phyloP scores from a whole-genome alignment of 1,140 invertebrate species.

The Paramacrobiotus metropolitanus region DNA sequence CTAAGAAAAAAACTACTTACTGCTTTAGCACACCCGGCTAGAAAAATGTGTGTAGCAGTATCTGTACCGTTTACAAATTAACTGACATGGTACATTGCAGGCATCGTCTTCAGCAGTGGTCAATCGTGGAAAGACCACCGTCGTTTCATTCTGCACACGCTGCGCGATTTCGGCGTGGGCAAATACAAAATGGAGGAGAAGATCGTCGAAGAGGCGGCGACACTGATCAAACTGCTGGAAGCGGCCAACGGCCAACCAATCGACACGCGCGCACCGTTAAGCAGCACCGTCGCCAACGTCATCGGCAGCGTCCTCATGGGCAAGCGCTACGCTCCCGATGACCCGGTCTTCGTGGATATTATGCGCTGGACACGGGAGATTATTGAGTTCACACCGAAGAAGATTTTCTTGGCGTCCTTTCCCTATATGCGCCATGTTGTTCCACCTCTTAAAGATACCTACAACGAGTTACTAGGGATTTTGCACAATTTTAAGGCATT shows the following conservation, averaged over 20 bases:
- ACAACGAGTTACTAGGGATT: no score
- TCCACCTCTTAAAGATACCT: not conserved
- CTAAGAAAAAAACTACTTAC: no score
- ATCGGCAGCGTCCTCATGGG: not conserved
- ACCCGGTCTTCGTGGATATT: slow-evolving; percentile 14
- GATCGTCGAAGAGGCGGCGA: slow-evolving; percentile 29
- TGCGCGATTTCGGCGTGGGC: no score
- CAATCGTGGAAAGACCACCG: no score
- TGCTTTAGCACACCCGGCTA: no score
- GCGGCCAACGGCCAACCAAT: not conserved
- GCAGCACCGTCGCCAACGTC: not conserved
- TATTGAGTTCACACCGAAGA: not conserved
- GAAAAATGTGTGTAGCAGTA: no score
- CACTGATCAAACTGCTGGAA: slow-evolving; percentile 20
- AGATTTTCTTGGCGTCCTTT: not conserved
- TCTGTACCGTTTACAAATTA: no score
- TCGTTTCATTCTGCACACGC: no score
- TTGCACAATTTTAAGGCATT: no score
- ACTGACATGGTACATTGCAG: no score
- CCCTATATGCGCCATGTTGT: not conserved
- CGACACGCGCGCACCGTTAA: not conserved
- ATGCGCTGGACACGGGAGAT: not conserved
- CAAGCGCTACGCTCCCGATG: slow-evolving; percentile 1
- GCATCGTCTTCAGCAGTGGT: no score
- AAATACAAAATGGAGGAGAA: slow-evolving; percentile 42